Evolutionary conservation across 2,888 invertebrate species (phyloP).

Genomic region (Ctena decussata): DNA sequence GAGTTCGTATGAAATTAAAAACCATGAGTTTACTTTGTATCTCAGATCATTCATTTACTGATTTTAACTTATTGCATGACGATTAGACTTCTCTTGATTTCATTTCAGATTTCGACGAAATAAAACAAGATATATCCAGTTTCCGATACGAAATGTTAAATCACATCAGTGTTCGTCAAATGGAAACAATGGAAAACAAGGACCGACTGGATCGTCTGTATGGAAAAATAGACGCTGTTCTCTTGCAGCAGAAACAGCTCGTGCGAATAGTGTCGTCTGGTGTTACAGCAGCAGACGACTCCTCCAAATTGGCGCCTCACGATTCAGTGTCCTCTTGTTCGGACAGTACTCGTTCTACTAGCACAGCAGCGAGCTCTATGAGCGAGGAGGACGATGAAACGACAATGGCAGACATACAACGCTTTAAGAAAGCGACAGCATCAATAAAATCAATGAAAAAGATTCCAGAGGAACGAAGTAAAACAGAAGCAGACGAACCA

Average conservation of each 20-base stretch:
- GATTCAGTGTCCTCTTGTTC: neutral
- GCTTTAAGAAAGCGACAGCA: neutral
- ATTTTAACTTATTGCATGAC: too few species aligned
- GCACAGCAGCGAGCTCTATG: neutral
- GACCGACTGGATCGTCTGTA: slow-evolving; percentile 57
- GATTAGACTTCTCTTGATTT: too few species aligned
- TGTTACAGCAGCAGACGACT: neutral
- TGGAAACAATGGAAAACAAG: slow-evolving; percentile 58
- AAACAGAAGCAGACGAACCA: neutral
- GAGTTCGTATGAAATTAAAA: too few species aligned
- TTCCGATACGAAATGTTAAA: slow-evolving; percentile 84
- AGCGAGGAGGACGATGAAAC: neutral
- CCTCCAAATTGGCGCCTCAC: neutral
- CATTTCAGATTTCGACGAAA: slow-evolving; percentile 77
- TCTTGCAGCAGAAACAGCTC: slow-evolving; percentile 42
- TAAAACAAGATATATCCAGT: slow-evolving; percentile 84
- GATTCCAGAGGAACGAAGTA: neutral
- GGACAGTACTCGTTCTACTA: neutral
- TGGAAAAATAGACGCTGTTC: slow-evolving; percentile 40
- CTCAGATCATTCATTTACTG: too few species aligned
- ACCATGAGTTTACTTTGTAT: too few species aligned
- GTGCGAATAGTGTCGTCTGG: neutral
- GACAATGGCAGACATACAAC: neutral
- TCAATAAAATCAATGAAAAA: neutral
- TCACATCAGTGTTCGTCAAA: slow-evolving; percentile 71